Percentiles rank a stretch among this genome's conserved stretches.
Conservation (phyloP, 64 coral and sea anemone species). For the Hydrozoanthus tunicans region DNA sequence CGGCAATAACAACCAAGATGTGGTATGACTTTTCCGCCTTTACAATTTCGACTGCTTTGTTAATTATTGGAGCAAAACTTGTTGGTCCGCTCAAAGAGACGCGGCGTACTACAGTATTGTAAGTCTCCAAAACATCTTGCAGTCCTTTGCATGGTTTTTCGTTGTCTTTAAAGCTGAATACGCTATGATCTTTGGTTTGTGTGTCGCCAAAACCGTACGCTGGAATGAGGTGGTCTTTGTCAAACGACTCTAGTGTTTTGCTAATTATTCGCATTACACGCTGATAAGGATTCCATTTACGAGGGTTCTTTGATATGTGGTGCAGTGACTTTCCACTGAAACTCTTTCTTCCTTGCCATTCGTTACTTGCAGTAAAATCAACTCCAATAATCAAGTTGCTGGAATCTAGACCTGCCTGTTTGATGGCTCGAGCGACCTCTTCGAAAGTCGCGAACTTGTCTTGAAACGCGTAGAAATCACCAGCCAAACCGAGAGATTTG, state of each 20-base stretch:
- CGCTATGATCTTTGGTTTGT: constrained; percentile 84
- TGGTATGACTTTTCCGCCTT: constrained; percentile 63
- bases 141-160: constrained; percentile 84
- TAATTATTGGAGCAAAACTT: constrained; percentile 91
- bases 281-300: constrained; percentile 90
- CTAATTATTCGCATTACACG: constrained; percentile 82
- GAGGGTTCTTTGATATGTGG: constrained; percentile 69
- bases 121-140: constrained; percentile 72
- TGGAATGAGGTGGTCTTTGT: constrained; percentile 91
- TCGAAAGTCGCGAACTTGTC: constrained; percentile 79
- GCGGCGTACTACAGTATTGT: constrained; percentile 74
- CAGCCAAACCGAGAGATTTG: constrained; percentile 64
- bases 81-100: constrained; percentile 94
- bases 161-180: constrained; percentile 77
- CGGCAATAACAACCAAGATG: constrained; percentile 93
- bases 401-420: constrained; percentile 68
- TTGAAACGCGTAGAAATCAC: constrained; percentile 82
- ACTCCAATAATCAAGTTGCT: constrained; percentile 95
- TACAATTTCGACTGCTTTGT: constrained; percentile 93
- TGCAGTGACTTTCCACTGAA: constrained; percentile 84
- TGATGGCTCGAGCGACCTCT: constrained; percentile 88
- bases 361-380: constrained; percentile 98
- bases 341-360: constrained; percentile 96
- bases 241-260: constrained; percentile 90
- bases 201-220: constrained; percentile 90